phyloP scores from a whole-genome alignment of 2,113 vertebrate species.

The Eolophus roseicapilla region DNA sequence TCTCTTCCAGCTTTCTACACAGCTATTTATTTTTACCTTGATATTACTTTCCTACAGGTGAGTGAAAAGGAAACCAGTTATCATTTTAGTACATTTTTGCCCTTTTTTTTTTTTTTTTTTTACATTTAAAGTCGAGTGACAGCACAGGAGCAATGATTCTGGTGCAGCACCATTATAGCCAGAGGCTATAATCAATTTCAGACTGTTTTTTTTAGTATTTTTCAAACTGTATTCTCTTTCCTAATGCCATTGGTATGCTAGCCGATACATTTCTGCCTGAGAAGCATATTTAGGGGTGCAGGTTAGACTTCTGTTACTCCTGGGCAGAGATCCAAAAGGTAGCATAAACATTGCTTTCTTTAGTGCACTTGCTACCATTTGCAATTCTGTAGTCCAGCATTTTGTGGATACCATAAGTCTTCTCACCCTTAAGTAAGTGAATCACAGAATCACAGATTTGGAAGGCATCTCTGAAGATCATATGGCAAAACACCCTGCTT shows the following conservation, averaged over 20 bases:
- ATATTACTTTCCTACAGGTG: background rate
- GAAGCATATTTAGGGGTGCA: background rate
- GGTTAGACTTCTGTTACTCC: background rate
- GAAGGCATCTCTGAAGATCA: background rate
- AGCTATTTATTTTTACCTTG: background rate
- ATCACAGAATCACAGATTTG: background rate
- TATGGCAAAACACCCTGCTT: background rate
- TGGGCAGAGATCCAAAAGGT: background rate
- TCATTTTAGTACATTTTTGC: background rate
- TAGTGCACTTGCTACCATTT: background rate
- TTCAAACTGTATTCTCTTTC: background rate
- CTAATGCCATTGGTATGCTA: background rate
- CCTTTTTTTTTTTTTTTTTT: accelerated
- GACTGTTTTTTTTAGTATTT: background rate
- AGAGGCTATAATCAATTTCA: background rate
- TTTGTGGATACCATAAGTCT: background rate
- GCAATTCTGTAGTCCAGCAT: background rate
- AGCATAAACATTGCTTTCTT: background rate
- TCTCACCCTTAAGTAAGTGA: background rate
- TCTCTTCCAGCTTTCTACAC: background rate
- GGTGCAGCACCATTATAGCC: background rate
- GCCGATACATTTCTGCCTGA: background rate
- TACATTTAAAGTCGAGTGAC: background rate
- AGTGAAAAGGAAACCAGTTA: background rate
- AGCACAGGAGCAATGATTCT: background rate